Evolutionary conservation across 2,113 vertebrate species (phyloP).

Genomic region (Nothobranchius furzeri): DNA sequence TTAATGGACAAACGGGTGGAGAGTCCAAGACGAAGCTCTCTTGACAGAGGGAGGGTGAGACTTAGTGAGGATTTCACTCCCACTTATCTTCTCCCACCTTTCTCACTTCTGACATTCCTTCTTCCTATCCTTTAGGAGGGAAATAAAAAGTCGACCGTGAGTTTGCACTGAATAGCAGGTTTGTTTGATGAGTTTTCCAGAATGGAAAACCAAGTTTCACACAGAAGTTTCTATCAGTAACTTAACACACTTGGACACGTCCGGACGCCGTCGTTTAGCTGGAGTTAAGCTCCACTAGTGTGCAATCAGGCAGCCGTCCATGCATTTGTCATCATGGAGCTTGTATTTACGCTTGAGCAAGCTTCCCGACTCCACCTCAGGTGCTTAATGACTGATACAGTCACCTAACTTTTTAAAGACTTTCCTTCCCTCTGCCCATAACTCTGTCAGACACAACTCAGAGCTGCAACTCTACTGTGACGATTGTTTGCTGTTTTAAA

Average conservation of each 20-base stretch:
- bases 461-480: slow-evolving; percentile 43
- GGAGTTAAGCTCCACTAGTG: slow-evolving; percentile 17
- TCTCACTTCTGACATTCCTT: slow-evolving; percentile 47
- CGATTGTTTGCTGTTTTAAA: slow-evolving; percentile 64
- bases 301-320: slow-evolving; percentile 42
- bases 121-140: slow-evolving; percentile 35
- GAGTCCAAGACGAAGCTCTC: slow-evolving; percentile 60
- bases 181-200: slow-evolving; percentile 26
- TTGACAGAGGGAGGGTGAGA: slow-evolving; percentile 48
- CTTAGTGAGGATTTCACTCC: slow-evolving; percentile 42
- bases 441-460: slow-evolving; percentile 46
- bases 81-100: slow-evolving; percentile 10
- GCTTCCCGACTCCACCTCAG: slow-evolving; percentile 33
- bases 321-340: slow-evolving; percentile 35
- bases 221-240: slow-evolving; percentile 17
- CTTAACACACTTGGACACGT: slow-evolving; percentile 1
- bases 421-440: slow-evolving; percentile 39
- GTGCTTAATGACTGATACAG: slow-evolving; percentile 40
- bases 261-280: slow-evolving; percentile 28
- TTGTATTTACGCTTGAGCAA: slow-evolving; percentile 33
- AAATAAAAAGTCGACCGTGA: slow-evolving; percentile 28
- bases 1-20: slow-evolving; percentile 66
- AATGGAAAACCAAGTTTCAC: background rate
- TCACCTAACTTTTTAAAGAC: slow-evolving; percentile 32
- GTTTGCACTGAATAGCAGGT: slow-evolving; percentile 12